Evolutionary conservation across 2,113 vertebrate genomes (phyloP), one percentile per base, ranked within the genome.

Genomic region (Trachemys scripta): DNA sequence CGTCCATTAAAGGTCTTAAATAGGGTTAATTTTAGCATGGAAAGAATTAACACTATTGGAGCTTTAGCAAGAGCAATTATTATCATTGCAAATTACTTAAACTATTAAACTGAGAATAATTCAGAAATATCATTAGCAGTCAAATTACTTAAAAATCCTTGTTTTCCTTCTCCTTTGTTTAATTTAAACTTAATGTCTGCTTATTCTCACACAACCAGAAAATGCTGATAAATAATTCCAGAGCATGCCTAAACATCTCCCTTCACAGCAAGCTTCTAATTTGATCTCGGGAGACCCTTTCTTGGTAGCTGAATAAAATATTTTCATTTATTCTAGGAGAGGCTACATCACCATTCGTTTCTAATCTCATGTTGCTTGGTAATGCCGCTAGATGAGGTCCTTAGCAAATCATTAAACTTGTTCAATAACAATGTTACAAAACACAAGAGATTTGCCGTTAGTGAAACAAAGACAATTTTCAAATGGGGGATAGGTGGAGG

Each of bases 161-260:
- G 95, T 98, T 98, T 98, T 97, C 97, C 98, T 97, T 95, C 95
- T 95, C 95, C 93, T 98, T 98, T 98, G 98, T 98, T 98, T 98
- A 98, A 99, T 98, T 98, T 98, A 98, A 98, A 98, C 98, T 97
- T 98, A 99, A 98, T 98, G 98, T 98, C 98, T 98, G 97, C 98
- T 98, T 98, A 98, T 98, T 98, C 97, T 98, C 95, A 98, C 97
- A 98, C 96, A 98, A 98, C 97, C 97, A 98, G 97, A 98, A 98
- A 98, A 98, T 98, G 96, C 98, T 98, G 98, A 98, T 98, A 99
- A 99, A 99, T 98, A 98, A 99, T 99, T 98, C 98, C 97, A 98
- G 98, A 97, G 97, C 98, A 98, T 98, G 98, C 98, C 98, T 98
- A 98, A 99, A 98, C 98, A 98, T 98, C 98, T 98, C 98, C 98